phyloP scores from a whole-genome alignment of 2,888 invertebrate species.

The Malachius bipustulatus region DNA sequence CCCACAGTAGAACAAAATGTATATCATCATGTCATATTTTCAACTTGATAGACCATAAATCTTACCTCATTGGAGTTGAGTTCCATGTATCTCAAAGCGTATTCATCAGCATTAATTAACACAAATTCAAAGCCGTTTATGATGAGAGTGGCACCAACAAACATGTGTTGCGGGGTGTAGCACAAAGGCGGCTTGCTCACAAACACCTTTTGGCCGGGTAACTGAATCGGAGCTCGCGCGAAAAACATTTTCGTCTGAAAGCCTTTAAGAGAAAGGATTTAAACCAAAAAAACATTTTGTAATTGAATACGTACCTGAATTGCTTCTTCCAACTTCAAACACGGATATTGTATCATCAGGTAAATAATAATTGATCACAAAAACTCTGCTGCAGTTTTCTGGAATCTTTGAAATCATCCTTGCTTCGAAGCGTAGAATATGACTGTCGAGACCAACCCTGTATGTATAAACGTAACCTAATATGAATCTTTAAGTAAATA shows the following conservation, averaged over 20 bases:
- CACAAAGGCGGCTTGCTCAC: constrained; percentile 59
- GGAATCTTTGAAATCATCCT: constrained; percentile 60
- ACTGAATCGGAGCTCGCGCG: constrained; percentile 53
- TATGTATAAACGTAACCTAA: no score
- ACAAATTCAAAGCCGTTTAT: constrained; percentile 70
- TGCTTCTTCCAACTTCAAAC: constrained; percentile 55
- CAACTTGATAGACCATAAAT: no score
- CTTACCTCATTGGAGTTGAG: constrained; percentile 58
- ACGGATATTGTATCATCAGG: constrained; percentile 77
- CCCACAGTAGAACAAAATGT: no score
- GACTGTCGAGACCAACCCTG: constrained; percentile 61
- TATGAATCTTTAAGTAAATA: no score
- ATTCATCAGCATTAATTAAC: constrained; percentile 73
- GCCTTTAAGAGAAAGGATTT: no score
- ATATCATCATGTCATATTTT: no score
- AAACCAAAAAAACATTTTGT: no score
- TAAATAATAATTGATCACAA: constrained; percentile 70
- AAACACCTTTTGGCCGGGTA: constrained; percentile 62
- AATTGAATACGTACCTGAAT: neutral
- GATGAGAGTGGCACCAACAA: constrained; percentile 67
- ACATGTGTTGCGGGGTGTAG: constrained; percentile 71
- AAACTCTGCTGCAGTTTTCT: constrained; percentile 53
- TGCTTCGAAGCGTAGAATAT: constrained; percentile 67
- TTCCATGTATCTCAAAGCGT: constrained; percentile 80
- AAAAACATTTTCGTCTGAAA: constrained; percentile 50